phyloP scores from a whole-genome alignment of 1,140 invertebrate species.

The Sesamia nonagrioides region DNA sequence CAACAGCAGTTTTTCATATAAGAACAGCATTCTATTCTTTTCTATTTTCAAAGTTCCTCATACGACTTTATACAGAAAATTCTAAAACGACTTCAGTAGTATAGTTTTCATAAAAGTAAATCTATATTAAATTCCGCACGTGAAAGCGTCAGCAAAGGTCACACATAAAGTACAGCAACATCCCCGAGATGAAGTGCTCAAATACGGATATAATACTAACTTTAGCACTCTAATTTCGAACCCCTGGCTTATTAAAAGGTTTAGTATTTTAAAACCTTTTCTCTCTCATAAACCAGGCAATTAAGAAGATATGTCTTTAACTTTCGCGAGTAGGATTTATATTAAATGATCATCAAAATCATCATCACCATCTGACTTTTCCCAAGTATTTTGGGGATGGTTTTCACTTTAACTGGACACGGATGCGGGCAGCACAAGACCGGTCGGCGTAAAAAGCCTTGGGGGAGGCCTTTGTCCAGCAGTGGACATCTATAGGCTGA shows the following conservation, averaged over 20 bases:
- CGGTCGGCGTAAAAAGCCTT: no score
- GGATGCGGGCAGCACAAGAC: no score
- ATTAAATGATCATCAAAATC: no score
- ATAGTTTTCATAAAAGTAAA: neutral
- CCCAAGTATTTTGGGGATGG: no score
- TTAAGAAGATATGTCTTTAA: no score
- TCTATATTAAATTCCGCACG: constrained; percentile 2
- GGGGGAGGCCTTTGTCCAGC: no score
- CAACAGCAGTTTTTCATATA: no score
- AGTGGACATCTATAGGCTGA: no score
- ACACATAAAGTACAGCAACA: neutral
- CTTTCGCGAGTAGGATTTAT: no score
- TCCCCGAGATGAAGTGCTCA: neutral
- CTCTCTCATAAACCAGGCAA: no score
- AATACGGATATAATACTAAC: neutral
- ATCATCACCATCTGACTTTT: no score
- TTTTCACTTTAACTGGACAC: no score
- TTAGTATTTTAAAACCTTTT: neutral
- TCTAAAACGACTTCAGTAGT: neutral
- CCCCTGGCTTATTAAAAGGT: neutral
- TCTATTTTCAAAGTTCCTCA: neutral
- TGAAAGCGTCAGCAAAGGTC: neutral
- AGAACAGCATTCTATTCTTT: neutral
- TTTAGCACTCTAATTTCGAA: neutral
- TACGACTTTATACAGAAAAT: neutral